phyloP scores from a whole-genome alignment of 2,797 vertebrate genomes.

The Brotula barbata region DNA sequence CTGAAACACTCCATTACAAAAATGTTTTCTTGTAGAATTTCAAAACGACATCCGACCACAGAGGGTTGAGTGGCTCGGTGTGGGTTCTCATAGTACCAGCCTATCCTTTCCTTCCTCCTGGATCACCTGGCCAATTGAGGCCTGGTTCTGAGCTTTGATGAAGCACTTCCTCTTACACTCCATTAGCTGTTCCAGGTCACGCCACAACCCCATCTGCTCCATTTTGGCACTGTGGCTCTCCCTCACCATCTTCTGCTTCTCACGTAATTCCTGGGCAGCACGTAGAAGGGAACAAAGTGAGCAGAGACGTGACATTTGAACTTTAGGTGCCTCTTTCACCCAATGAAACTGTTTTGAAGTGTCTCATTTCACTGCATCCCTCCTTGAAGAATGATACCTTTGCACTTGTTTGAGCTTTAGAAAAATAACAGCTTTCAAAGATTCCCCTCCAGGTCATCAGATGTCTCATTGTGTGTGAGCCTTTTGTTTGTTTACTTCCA shows the following conservation, averaged over 20 bases:
- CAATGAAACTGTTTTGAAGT: not conserved
- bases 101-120: conserved; percentile 92
- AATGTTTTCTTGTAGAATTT: too few species aligned
- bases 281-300: conserved; percentile 13
- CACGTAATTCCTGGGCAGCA: conserved; percentile 87
- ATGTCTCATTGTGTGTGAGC: too few species aligned
- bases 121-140: conserved; percentile 88
- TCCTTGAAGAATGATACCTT: too few species aligned
- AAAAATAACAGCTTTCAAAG: too few species aligned
- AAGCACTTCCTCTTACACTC: conserved; percentile 93
- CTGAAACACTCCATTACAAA: too few species aligned
- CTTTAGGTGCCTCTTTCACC: not conserved
- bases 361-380: too few species aligned
- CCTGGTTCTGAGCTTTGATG: conserved; percentile 86
- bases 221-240: conserved; percentile 91
- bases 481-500: too few species aligned
- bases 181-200: conserved; percentile 91
- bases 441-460: too few species aligned
- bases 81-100: conserved; percentile 83
- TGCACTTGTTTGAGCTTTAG: too few species aligned
- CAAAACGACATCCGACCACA: too few species aligned
- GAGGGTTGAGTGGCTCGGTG: too few species aligned
- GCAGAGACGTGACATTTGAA: not conserved
- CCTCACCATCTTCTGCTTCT: conserved; percentile 90
- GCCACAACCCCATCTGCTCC: conserved; percentile 97